Evolutionary conservation across 1,140 invertebrate species (phyloP).

Genomic region (Probaryconus sp.): DNA sequence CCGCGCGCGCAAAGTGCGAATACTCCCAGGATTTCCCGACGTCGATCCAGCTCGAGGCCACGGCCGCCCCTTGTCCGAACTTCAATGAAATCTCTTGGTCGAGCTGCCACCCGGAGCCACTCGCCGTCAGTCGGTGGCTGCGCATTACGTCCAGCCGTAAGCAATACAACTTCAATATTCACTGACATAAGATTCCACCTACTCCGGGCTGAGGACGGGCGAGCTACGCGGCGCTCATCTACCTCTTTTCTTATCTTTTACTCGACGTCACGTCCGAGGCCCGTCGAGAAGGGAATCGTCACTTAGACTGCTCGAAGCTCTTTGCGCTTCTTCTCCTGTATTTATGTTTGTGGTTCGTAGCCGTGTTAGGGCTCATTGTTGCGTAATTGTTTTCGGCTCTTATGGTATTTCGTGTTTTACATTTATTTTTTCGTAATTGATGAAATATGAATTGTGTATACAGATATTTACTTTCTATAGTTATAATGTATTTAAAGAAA

Average conservation of each 20-base stretch:
- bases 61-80: slow-evolving; percentile 70
- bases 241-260: slow-evolving; percentile 64
- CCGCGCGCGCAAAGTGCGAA: slow-evolving; percentile 67
- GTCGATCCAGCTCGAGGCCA: slow-evolving; percentile 73
- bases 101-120: slow-evolving; percentile 74
- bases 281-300: slow-evolving; percentile 66
- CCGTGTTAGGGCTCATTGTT: slow-evolving; percentile 9
- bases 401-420: slow-evolving; percentile 6
- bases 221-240: slow-evolving; percentile 60
- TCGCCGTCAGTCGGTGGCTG: slow-evolving; percentile 75
- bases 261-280: slow-evolving; percentile 65
- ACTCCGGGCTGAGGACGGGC: slow-evolving; percentile 75
- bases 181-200: slow-evolving; percentile 78
- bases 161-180: slow-evolving; percentile 78
- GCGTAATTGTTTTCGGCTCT: neutral
- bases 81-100: slow-evolving; percentile 76
- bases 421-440: slow-evolving; percentile 21
- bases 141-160: slow-evolving; percentile 76
- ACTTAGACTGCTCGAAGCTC: slow-evolving; percentile 33
- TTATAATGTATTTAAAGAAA: too few relatives aligned
- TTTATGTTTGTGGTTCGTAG: slow-evolving; percentile 20
- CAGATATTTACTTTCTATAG: too few relatives aligned
- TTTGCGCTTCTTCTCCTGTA: slow-evolving; percentile 24
- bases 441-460: slow-evolving; percentile 4
- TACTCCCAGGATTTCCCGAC: slow-evolving; percentile 65